Base-by-base conservation (phyloP, 2,113 vertebrate species). In the Otis tarda region DNA sequence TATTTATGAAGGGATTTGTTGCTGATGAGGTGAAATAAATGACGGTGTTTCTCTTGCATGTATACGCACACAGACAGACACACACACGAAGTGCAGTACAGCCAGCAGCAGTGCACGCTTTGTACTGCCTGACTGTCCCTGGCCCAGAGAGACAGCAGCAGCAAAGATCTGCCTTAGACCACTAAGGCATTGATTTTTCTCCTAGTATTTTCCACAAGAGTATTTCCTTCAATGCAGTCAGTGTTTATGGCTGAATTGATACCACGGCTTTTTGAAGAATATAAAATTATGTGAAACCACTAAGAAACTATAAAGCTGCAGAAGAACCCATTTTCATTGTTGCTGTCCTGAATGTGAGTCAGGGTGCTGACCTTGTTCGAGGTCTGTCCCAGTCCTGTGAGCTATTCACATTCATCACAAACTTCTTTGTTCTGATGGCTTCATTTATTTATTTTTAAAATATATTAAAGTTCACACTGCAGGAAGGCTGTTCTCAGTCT, bases 21-120 rank as follows among this genome's bases (percentile, higher is more conserved):
- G 16, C 37, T 70, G 25, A 6, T 5, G 41, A 43, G 41, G 41
- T 43, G 41, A 43, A 43, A 43, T 43, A 43, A 43, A n/a, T n/a
- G 31, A 14, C 20, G 14, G 30, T 22, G 31, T 57, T n/a, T 57
- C 56, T 57, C 18, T 56, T 56, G 55, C 30, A 9, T 56, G 30
- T 7, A 23, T 16, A 6, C 8, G 3, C 35, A 19, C 31, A 8
- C 14, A 41, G 39, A 39, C 39, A 39, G 10, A n/a, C 30, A 30
- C 7, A 7, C 35, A 21, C 15, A 12, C 1, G 3, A 27, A 69
- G 55, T 17, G 17, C 13, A 14, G 11, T 23, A n/a, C 13, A 64
- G n/a, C 27, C 45, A 60, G 77, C 60, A 87, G 84, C 52, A 37
- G 2, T 0, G 2, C 2, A 1, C 0, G 0, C 14, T 77, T 63